Conservation (phyloP, 2,113 vertebrate species). For the Indicator indicator region DNA sequence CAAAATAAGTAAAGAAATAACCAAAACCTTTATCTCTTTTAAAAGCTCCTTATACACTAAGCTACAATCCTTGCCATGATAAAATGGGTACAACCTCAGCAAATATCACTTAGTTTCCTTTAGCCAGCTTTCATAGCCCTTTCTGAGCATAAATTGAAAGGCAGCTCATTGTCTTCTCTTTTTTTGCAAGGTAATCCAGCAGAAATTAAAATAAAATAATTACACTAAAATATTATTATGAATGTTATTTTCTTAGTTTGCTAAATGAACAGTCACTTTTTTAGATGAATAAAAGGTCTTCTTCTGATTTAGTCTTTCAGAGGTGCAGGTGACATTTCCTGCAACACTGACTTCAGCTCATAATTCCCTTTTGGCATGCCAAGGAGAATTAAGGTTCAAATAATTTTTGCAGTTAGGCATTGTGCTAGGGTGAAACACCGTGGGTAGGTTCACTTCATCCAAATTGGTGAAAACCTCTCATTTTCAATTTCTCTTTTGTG, state of each 20-base stretch:
- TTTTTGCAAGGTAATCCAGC: neutral
- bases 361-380: slow-evolving; percentile 55
- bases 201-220: slow-evolving; percentile 1
- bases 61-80: neutral
- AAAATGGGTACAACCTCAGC: neutral
- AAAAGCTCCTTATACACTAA: neutral
- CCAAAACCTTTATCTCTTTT: neutral
- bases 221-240: neutral
- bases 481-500: slow-evolving; percentile 53
- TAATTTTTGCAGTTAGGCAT: slow-evolving; percentile 25
- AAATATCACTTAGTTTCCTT: neutral
- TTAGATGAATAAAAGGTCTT: neutral
- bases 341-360: slow-evolving; percentile 30
- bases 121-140: neutral
- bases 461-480: slow-evolving; percentile 32
- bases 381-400: slow-evolving; percentile 50
- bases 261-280: neutral
- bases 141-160: neutral
- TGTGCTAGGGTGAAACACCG: slow-evolving; percentile 20
- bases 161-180: neutral
- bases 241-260: neutral
- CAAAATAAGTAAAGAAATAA: neutral
- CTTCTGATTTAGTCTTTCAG: slow-evolving; percentile 62
- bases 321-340: slow-evolving; percentile 62
- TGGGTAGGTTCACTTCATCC: slow-evolving; percentile 13